These are phyloP conservation scores for Pagetopsis macropterus DNA, from an alignment of 2,797 vertebrate species.

Conservation along the genomic window DNA sequence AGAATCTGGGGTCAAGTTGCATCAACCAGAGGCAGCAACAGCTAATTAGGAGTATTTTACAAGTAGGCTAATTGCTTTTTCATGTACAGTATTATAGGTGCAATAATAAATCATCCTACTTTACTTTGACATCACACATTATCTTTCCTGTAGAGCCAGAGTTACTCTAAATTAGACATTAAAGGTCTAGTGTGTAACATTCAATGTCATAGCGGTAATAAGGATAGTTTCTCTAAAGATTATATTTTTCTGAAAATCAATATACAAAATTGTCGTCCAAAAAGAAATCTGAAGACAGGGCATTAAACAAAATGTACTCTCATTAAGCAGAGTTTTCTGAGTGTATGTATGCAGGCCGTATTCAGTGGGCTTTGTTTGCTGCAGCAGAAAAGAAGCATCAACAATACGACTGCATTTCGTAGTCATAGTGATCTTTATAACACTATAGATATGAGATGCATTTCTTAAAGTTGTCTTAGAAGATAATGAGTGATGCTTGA, in stretches of 20 bases:
- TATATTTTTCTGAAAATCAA: no score
- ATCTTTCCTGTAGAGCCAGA: background rate
- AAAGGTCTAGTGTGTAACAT: no score
- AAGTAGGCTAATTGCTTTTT: slow-evolving; percentile 29
- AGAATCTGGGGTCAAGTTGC: background rate
- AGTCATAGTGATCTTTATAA: background rate
- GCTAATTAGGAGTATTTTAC: slow-evolving; percentile 18
- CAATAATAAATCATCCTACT: slow-evolving; percentile 2
- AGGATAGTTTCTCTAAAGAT: no score
- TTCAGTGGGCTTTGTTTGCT: slow-evolving; percentile 9
- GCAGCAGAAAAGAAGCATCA: background rate
- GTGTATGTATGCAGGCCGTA: slow-evolving; percentile 12
- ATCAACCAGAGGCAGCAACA: background rate
- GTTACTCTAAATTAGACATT: background rate
- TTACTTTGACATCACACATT: background rate
- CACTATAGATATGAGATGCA: background rate
- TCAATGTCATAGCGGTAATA: no score
- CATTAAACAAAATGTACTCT: slow-evolving; percentile 36
- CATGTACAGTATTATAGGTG: slow-evolving; percentile 16
- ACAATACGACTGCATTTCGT: background rate
- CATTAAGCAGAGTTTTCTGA: background rate
- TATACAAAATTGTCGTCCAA: no score
- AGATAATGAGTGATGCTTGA: background rate
- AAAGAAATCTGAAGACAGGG: no score
- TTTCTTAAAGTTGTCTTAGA: background rate